Percentiles rank a stretch among this genome's conserved stretches.
Evolutionary conservation across 2,797 vertebrate species (phyloP).

Genomic region (Myripristis jacobus): DNA sequence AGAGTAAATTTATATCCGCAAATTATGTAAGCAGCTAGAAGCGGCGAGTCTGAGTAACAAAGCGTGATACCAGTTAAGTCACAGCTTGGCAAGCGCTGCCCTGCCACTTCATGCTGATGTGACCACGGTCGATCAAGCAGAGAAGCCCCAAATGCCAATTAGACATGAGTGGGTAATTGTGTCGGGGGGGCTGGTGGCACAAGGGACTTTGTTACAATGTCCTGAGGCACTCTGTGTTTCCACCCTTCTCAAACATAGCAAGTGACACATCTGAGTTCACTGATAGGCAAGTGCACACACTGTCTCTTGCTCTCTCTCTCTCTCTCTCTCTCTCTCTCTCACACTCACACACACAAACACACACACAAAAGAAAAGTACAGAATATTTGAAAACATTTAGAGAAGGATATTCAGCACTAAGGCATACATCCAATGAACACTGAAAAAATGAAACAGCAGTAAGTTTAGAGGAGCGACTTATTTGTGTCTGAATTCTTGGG

Average conservation of each 20-base stretch:
- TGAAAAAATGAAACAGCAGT: background rate
- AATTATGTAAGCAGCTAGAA: conserved; percentile 85
- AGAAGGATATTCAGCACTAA: background rate
- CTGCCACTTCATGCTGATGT: conserved; percentile 87
- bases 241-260: conserved; percentile 77
- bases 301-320: background rate
- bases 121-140: conserved; percentile 85
- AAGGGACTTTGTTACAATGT: conserved; percentile 82
- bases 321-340: background rate
- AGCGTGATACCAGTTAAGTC: conserved; percentile 87
- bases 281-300: conserved; percentile 52
- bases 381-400: background rate
- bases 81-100: conserved; percentile 83
- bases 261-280: conserved; percentile 78
- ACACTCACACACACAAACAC: background rate
- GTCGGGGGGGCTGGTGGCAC: conserved; percentile 84
- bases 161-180: conserved; percentile 88
- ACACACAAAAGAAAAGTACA: background rate
- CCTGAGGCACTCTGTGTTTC: conserved; percentile 82
- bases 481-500: background rate
- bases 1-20: conserved; percentile 85
- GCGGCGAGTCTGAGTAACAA: conserved; percentile 74
- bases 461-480: background rate
- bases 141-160: conserved; percentile 86
- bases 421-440: background rate